Base-by-base conservation (phyloP, 2,888 invertebrate genomes). In the Papilio protenor region DNA sequence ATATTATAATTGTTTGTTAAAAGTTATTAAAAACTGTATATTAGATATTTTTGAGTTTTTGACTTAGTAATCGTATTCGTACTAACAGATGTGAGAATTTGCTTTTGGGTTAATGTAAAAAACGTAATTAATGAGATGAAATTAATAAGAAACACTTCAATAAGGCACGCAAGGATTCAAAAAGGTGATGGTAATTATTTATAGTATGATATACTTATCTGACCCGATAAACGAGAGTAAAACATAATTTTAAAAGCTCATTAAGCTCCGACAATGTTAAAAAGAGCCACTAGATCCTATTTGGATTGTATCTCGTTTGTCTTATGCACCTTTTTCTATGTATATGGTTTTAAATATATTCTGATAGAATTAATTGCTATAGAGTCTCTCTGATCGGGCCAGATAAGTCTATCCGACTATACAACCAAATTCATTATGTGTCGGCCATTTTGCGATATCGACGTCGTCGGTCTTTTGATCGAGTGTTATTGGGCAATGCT, bases 391-490 rank as follows among this genome's bases (percentile, higher is more conserved):
- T 27, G 4, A 61, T 27, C 27, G 61, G 59, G 61, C n/a, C 27
- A 61, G 14, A 27, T 16, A 61, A 27, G 16, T 61, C 27, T 27
- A 6, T 27, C 12, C 27, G 3, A 61, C 14, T 61, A 27, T 59
- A 40, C 21, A 45, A 69, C 12, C 45, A 69, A 45, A 69, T 69
- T 69, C 45, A 69, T 69, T 69, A 45, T 45, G 66, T 69, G 66
- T 69, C 66, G 66, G 66, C 66, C 66, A 69, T 69, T 45, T 69
- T 45, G 66, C 45, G 66, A 69, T 69, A 69, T 45, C 66, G 45
- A 69, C 40, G 40, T 40, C 45, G 66, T 45, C 21, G 45, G 27
- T n/a, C 14, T 72, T 55, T 72, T 72, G 72, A 72, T 72, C 55
- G 72, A 72, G 55, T 72, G 72, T 72, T 72, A 33, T 72, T 72